Evolutionary conservation across 2,888 invertebrate genomes (phyloP).

Genomic region (Hydropsyche betteni): DNA sequence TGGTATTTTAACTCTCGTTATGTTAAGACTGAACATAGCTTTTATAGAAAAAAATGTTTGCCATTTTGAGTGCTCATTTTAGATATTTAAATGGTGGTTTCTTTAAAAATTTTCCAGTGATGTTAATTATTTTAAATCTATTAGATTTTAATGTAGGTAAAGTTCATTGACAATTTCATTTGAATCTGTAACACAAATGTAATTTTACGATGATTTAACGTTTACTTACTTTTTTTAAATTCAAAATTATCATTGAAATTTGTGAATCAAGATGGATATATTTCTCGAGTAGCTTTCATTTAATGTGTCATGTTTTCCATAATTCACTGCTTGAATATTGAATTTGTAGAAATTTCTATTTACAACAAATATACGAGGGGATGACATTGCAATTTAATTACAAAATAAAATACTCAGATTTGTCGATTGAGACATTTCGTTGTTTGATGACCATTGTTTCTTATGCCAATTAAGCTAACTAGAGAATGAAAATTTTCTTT

Average conservation of each 20-base stretch:
- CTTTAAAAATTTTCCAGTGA: neutral
- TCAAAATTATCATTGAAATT: neutral
- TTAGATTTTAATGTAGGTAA: no score
- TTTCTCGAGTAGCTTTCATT: neutral
- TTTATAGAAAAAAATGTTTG: slow-evolving; percentile 18
- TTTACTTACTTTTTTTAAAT: no score
- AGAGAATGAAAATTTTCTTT: neutral
- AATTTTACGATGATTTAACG: no score
- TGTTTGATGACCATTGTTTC: slow-evolving; percentile 6
- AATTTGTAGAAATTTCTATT: slow-evolving; percentile 18
- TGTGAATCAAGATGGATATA: slow-evolving; percentile 12
- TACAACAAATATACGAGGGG: neutral
- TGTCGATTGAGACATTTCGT: neutral
- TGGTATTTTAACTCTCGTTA: slow-evolving; percentile 21
- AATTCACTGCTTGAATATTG: neutral
- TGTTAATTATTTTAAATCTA: neutral
- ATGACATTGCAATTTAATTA: neutral
- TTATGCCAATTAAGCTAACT: slow-evolving; percentile 6
- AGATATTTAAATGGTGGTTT: slow-evolving; percentile 16
- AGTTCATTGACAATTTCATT: no score
- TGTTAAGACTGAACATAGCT: slow-evolving; percentile 33
- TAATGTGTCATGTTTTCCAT: slow-evolving; percentile 1
- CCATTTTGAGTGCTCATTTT: slow-evolving; percentile 29
- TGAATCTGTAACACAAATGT: no score
- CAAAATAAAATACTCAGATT: neutral